Percentiles rank a stretch among this genome's conserved stretches.
phyloP scores from a whole-genome alignment of 2,113 vertebrate species.

The Carassius gibelio region DNA sequence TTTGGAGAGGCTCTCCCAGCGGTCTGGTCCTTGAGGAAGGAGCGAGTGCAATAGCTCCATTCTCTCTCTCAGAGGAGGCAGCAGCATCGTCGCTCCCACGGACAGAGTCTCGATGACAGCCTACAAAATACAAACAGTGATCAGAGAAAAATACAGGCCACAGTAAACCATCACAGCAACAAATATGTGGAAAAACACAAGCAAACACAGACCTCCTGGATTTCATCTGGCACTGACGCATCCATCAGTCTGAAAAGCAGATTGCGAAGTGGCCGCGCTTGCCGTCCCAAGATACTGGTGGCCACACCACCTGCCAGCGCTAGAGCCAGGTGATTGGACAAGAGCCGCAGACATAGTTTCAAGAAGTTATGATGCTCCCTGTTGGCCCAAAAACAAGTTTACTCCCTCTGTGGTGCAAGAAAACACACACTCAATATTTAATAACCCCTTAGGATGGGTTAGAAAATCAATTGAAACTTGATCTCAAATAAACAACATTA shows the following conservation, averaged over 20 bases:
- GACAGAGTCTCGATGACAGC: conserved; percentile 97
- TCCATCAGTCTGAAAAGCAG: conserved; percentile 96
- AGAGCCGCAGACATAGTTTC: conserved; percentile 91
- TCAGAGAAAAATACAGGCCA: not conserved
- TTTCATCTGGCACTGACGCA: conserved; percentile 96
- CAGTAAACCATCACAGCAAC: not conserved
- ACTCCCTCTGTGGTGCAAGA: not conserved
- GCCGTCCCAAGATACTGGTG: conserved; percentile 94
- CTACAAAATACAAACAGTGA: conserved; percentile 66
- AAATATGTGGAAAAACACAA: conserved; percentile 12
- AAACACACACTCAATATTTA: not conserved
- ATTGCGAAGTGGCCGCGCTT: conserved; percentile 93
- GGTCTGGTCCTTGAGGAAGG: conserved; percentile 93
- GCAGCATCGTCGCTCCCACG: conserved; percentile 97
- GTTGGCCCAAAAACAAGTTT: conserved; percentile 22
- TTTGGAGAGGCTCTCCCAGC: conserved; percentile 98
- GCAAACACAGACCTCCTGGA: conserved; percentile 84
- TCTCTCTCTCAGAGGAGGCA: conserved; percentile 92
- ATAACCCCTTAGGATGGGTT: not conserved
- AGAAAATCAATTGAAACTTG: not conserved
- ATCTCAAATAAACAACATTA: not conserved
- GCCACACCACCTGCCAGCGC: conserved; percentile 95
- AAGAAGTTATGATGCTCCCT: conserved; percentile 97
- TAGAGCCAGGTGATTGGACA: conserved; percentile 96
- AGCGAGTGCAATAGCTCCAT: conserved; percentile 97